Conservation (phyloP, 2,888 invertebrate genomes). For the Graphium colonna region DNA sequence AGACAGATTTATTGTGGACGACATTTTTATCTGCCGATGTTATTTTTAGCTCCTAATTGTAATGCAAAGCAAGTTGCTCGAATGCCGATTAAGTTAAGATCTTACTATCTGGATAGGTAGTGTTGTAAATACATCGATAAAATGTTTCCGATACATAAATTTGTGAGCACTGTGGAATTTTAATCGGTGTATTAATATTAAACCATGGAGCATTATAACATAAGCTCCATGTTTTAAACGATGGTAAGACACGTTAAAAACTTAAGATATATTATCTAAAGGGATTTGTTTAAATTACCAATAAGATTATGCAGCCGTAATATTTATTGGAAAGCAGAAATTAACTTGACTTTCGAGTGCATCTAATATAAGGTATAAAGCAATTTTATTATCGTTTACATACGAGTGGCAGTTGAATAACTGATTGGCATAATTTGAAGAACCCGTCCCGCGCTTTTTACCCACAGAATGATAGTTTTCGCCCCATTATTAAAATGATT, state of each 20-base stretch:
- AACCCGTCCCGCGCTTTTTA: neutral
- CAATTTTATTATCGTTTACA: conserved; percentile 15
- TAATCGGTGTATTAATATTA: neutral
- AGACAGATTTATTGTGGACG: neutral
- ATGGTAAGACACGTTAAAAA: too few relatives aligned
- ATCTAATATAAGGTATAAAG: too few relatives aligned
- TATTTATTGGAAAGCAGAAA: too few relatives aligned
- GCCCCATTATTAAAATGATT: conserved; percentile 11
- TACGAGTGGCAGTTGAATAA: too few relatives aligned
- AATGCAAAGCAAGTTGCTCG: conserved; percentile 3
- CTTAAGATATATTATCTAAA: too few relatives aligned
- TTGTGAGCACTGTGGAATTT: neutral
- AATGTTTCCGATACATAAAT: neutral
- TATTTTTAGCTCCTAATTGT: conserved; percentile 7
- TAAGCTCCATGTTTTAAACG: too few relatives aligned
- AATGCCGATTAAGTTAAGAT: conserved; percentile 3
- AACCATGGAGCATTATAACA: neutral
- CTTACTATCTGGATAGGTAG: neutral
- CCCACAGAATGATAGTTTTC: conserved; percentile 4
- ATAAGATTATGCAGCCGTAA: too few relatives aligned
- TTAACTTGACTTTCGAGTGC: too few relatives aligned
- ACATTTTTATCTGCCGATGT: neutral
- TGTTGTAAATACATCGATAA: conserved; percentile 5
- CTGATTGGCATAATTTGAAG: conserved; percentile 15
- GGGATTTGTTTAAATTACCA: too few relatives aligned